Evolutionary conservation across 2,888 invertebrate species (phyloP).

Genomic region (Drosophila gaucha): DNA sequence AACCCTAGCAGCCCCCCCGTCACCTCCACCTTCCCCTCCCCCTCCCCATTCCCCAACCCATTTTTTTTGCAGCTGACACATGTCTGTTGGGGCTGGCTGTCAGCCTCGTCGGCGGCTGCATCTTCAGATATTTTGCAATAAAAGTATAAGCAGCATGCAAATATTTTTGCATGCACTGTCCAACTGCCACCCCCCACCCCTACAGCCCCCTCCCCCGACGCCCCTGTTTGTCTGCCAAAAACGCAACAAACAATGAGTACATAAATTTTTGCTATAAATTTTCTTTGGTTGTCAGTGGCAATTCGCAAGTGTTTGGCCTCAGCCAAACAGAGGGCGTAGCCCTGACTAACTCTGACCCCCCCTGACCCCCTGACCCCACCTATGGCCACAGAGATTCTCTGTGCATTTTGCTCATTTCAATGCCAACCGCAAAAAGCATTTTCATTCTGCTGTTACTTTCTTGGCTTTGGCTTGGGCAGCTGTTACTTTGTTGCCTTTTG

Average conservation of each 20-base stretch:
- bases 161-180: conserved; percentile 71
- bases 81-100: conserved; percentile 61
- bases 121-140: conserved; percentile 76
- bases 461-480: conserved; percentile 43
- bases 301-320: conserved; percentile 66
- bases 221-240: conserved; percentile 12
- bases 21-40: background rate
- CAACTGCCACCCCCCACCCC: conserved; percentile 17
- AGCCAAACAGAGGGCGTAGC: conserved; percentile 29
- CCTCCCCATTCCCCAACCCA: background rate
- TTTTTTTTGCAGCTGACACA: conserved; percentile 59
- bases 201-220: background rate
- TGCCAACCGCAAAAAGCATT: conserved; percentile 78
- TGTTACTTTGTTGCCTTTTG: conserved; percentile 26
- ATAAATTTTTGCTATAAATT: conserved; percentile 78
- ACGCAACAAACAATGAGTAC: conserved; percentile 54
- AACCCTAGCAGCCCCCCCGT: background rate
- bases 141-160: conserved; percentile 77
- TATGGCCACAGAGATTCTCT: no score
- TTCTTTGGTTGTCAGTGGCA: conserved; percentile 80
- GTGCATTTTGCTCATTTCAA: conserved; percentile 67
- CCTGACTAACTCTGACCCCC: background rate
- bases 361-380: background rate
- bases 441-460: conserved; percentile 65
- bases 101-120: conserved; percentile 27